Base-by-base conservation (phyloP, 1,140 invertebrate genomes). In the Epicauta chinensis region DNA sequence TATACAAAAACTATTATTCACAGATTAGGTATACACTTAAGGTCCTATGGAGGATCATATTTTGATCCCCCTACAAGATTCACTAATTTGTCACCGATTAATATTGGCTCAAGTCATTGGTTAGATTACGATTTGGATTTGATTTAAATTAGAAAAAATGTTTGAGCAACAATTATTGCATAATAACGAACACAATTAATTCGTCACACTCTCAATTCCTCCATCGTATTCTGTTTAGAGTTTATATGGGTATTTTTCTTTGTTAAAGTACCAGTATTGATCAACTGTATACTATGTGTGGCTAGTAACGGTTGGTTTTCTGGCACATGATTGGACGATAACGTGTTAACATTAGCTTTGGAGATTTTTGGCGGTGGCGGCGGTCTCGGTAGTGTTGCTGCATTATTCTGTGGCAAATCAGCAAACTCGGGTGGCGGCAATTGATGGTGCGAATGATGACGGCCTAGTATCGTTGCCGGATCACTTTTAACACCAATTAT, bases 121-220 rank as follows among this genome's bases (percentile, higher is more conserved):
- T 23, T 23, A 23, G 4, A 23, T 3, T 23, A 23, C 7, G 4
- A 23, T 5, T 23, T 23, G 23, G n/a, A n/a, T n/a, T 23, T 23
- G 23, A 5, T 23, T 23, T 36, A 11, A 52, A 56, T n/a, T 49
- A 40, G 53, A 59, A 56, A 41, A 59, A 48, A 46, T n/a, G 58
- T 62, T 59, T 63, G 58, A 58, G 56, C 58, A 60, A 60, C 39
- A 60, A 53, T 56, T 52, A 59, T 56, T 54, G 55, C 51, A 53
- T n/a, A 50, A 64, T 58, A 49, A 58, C 58, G 51, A 55, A 31
- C 55, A 56, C 43, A 55, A 48, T 47, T 49, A 29, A 32, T 51
- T 16, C 80, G 84, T 87, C 84, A 88, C 82, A 88, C 86, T 46
- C 85, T 72, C 70, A 87, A 67, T 72, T 88, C 85, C 70, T 88